phyloP scores from a whole-genome alignment of 2,888 invertebrate genomes.

The Lumbricus terrestris region DNA sequence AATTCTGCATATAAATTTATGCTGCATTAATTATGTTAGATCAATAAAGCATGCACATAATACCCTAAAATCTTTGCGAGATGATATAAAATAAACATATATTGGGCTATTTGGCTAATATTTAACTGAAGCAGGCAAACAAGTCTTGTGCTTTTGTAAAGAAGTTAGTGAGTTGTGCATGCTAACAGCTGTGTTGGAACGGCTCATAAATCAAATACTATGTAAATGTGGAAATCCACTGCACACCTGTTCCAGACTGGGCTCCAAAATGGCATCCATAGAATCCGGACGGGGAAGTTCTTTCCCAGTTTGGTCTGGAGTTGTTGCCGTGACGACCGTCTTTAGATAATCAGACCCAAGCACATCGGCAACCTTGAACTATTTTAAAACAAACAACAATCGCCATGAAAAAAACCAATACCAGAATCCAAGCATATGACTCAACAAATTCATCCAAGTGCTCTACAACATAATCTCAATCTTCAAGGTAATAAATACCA shows the following conservation, averaged over 20 bases:
- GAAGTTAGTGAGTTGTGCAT: neutral
- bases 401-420: neutral
- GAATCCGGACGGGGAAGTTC: constrained; percentile 7
- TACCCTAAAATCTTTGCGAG: too few species aligned
- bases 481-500: too few species aligned
- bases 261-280: neutral
- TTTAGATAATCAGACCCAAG: neutral
- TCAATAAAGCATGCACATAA: too few species aligned
- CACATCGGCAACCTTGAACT: constrained; percentile 14
- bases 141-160: too few species aligned
- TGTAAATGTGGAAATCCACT: neutral
- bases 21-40: too few species aligned
- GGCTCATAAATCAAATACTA: neutral
- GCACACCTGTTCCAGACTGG: neutral
- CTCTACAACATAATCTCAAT: too few species aligned
- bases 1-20: too few species aligned
- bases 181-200: neutral
- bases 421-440: too few species aligned
- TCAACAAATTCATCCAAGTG: too few species aligned
- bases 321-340: constrained; percentile 13
- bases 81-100: too few species aligned
- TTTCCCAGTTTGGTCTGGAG: neutral
- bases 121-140: too few species aligned
- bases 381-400: neutral
- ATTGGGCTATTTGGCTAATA: too few species aligned